Conservation (phyloP, 2,888 invertebrate species). For the Acleris laterana region DNA sequence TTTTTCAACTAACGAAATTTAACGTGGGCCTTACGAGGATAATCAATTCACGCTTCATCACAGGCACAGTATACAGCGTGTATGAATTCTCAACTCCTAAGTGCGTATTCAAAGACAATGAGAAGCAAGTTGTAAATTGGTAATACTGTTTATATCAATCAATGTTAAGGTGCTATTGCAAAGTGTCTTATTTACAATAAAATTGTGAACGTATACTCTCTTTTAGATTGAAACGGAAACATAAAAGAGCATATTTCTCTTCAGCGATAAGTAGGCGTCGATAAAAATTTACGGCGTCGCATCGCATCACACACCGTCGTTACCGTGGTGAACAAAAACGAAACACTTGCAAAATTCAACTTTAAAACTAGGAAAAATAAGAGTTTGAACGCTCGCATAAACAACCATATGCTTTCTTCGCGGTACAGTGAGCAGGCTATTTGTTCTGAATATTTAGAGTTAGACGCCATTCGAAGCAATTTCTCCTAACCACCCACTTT, state of each 20-base stretch:
- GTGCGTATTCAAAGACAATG: no score
- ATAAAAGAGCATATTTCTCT: slow-evolving; percentile 1
- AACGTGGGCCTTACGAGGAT: no score
- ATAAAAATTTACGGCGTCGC: slow-evolving; percentile 25
- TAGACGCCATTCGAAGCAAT: slow-evolving; percentile 57
- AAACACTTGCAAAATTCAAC: neutral
- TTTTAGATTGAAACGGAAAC: neutral
- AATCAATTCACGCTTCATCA: no score
- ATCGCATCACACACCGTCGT: slow-evolving; percentile 9
- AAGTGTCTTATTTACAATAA: neutral
- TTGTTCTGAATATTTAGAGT: slow-evolving; percentile 66
- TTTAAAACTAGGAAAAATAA: neutral
- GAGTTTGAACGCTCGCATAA: neutral
- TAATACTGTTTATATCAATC: neutral
- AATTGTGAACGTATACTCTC: neutral
- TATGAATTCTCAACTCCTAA: no score
- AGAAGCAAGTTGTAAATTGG: no score
- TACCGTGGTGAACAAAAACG: neutral
- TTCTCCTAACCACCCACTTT: slow-evolving; percentile 61
- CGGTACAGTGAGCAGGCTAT: slow-evolving; percentile 69
- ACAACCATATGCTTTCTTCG: slow-evolving; percentile 47
- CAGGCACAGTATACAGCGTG: no score
- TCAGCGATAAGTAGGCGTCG: slow-evolving; percentile 29
- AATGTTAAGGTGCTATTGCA: neutral
- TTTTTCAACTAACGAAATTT: no score